Percentiles rank a stretch among this genome's conserved stretches.
phyloP scores from a whole-genome alignment of 2,888 invertebrate species.

The Aproaerema taeniolella region DNA sequence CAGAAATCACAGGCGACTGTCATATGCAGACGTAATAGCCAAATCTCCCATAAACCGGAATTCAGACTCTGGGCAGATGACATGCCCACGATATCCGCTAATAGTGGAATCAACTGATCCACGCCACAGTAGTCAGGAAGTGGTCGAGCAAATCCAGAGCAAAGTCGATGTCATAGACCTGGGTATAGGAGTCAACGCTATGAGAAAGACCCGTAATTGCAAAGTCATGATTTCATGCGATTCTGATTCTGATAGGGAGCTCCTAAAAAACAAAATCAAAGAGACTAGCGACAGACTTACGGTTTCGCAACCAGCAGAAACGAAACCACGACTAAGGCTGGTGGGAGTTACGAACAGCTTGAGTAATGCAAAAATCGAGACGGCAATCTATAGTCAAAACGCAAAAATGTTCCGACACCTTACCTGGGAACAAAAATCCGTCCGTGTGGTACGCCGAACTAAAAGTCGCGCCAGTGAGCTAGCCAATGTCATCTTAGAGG shows the following conservation, averaged over 20 bases:
- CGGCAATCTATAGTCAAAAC: background rate
- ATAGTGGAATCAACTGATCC: background rate
- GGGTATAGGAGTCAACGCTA: background rate
- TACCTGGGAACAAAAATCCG: background rate
- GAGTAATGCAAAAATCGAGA: background rate
- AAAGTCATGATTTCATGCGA: constrained; percentile 1
- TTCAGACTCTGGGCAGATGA: background rate
- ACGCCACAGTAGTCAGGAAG: background rate
- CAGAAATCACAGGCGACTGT: background rate
- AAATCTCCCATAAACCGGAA: background rate
- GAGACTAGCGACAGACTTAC: background rate
- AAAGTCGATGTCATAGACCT: background rate
- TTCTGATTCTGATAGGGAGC: background rate
- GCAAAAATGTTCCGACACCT: background rate
- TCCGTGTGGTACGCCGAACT: background rate
- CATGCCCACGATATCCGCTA: background rate
- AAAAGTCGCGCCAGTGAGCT: background rate
- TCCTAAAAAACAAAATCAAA: background rate
- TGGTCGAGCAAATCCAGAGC: background rate
- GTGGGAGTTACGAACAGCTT: background rate
- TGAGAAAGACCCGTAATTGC: constrained; percentile 1
- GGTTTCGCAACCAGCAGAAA: background rate
- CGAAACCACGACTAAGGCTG: background rate
- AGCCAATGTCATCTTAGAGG: background rate
- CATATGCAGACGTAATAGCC: background rate